Evolutionary conservation across 2,888 invertebrate species (phyloP).

Genomic region (Taenaris catops): DNA sequence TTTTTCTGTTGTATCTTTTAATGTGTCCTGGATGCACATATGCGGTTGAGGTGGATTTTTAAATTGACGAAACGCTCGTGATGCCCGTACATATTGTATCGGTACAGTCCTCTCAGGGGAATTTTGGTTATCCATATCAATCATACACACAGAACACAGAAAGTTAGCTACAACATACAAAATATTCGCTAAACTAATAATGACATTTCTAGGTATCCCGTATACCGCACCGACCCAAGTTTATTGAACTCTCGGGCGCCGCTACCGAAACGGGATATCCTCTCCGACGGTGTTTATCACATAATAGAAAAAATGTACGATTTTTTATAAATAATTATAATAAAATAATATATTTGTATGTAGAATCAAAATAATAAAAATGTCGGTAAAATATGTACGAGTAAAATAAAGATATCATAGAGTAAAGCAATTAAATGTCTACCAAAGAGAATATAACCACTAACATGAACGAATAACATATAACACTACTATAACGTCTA

Average conservation of each 20-base stretch:
- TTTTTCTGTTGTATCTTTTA: slow-evolving; percentile 80
- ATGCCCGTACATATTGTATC: slow-evolving; percentile 78
- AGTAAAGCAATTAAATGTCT: neutral
- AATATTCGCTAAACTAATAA: slow-evolving; percentile 42
- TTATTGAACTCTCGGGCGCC: slow-evolving; percentile 58
- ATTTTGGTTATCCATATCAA: slow-evolving; percentile 68
- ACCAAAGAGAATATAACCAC: neutral
- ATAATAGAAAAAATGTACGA: no score
- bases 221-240: slow-evolving; percentile 45
- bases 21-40: slow-evolving; percentile 84
- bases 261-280: slow-evolving; percentile 30
- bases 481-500: no score
- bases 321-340: slow-evolving; percentile 20
- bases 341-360: slow-evolving; percentile 33
- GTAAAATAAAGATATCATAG: slow-evolving; percentile 2
- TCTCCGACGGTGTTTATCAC: no score
- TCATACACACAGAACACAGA: slow-evolving; percentile 26
- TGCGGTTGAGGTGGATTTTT: slow-evolving; percentile 88
- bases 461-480: no score
- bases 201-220: slow-evolving; percentile 48
- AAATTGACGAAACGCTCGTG: slow-evolving; percentile 83
- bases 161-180: slow-evolving; percentile 31
- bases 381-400: slow-evolving; percentile 33
- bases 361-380: slow-evolving; percentile 33
- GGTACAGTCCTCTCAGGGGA: slow-evolving; percentile 65